Base-by-base conservation (phyloP, 2,797 vertebrate species). In the Pseudotriccus pelzelni region DNA sequence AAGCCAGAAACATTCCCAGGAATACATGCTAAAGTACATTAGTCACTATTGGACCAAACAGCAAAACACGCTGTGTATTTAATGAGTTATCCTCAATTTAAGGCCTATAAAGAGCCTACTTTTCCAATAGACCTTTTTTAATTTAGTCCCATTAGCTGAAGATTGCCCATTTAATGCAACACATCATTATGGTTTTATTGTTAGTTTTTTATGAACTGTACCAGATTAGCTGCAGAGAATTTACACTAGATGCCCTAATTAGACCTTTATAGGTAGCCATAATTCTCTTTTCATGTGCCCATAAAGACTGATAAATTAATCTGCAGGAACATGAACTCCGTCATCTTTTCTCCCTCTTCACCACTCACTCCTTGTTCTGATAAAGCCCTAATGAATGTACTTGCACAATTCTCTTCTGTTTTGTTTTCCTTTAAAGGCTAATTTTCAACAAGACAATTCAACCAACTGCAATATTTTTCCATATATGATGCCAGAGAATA, bases 401-500 rank as follows among this genome's bases (percentile, higher is more conserved):
- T 97, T 96, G 95, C 94, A 97, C 94, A 97, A 93, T 94, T 94
- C 97, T 94, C 92, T 95, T 92, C 94, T 96, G 95, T 96, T 97
- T 87, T 94, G 93, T 89, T 97, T 96, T 97, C 97, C 97, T 98
- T 98, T 97, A 98, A 97, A 98, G 98, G 97, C 95, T 88, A 95
- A 96, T 97, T 97, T 44, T 97, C 96, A 96, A 96, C 91, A 94
- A 97, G 97, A 97, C 95, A 97, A 97, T 97, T 97, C 94, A 96
- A 92, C 94, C 82, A 95, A 96, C 96, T 95, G 97, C 96, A 97
- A 89, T 97, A 96, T 98, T 98, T 98, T 98, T 98, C 98, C 98
- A 98, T 97, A 97, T 97, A 97, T 97, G 97, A 97, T 97, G 98
- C 97, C 98, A 98, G 95, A 94, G 96, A 97, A 95, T 89, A 93